Percentiles rank a stretch among this genome's conserved stretches.
These are phyloP conservation scores for Onthophagus sagittarius DNA, from an alignment of 2,888 invertebrate genomes.

Conservation along the genomic window DNA sequence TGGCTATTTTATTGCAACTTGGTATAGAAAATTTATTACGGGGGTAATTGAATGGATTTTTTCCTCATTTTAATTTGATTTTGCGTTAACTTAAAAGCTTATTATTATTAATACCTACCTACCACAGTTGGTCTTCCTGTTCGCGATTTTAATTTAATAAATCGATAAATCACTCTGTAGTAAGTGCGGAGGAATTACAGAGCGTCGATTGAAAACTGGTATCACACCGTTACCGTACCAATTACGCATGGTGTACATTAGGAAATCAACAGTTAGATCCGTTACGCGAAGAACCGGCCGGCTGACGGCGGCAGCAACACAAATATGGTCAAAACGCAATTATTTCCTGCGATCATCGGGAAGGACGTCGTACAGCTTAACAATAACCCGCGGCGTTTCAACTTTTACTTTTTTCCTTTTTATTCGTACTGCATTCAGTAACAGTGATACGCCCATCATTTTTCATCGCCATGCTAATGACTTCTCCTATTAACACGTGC, in stretches of 20 bases:
- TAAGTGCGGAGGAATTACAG: neutral
- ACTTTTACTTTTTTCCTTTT: conserved; percentile 6
- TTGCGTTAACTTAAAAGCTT: neutral
- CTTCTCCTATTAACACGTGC: conserved; percentile 9
- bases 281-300: neutral
- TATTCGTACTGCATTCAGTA: neutral
- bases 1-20: conserved; percentile 6
- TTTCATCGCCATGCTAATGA: conserved; percentile 10
- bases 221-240: neutral
- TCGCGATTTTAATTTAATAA: neutral
- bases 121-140: neutral
- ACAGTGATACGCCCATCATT: conserved; percentile 13
- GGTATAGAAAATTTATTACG: neutral
- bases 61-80: neutral
- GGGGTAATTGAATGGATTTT: neutral
- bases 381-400: neutral
- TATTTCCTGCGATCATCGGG: neutral
- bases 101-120: neutral
- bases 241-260: neutral
- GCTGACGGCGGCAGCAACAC: neutral
- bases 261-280: neutral
- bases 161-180: neutral
- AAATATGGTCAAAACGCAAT: neutral
- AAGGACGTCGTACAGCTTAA: neutral
- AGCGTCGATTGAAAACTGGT: neutral